Evolutionary conservation across 2,113 vertebrate genomes (phyloP), one percentile per base, ranked within the genome.

Genomic region (Myxocyprinus asiaticus): DNA sequence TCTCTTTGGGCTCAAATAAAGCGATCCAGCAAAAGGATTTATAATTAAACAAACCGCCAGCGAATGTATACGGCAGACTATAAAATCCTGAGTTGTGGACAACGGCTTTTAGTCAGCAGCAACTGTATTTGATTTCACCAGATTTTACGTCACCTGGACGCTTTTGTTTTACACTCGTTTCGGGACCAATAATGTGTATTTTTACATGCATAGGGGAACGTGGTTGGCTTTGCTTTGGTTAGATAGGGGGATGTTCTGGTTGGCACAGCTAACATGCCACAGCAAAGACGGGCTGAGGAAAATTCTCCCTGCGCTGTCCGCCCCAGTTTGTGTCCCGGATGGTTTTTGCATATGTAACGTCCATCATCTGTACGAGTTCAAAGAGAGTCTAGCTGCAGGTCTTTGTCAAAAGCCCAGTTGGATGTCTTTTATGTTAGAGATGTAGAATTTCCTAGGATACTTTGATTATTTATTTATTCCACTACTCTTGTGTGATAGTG

Each of bases 381-480:
- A 97, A 98, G 96, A 90, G 80, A 63, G 84, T 89, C 89, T 91
- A 90, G 95, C 95, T 96, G 93, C 94, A 96, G 96, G 94, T 96
- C 94, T 96, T 95, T 96, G 96, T 97, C 96, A 93, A 91, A 95
- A 94, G 92, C 94, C 82, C 92, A 83, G 95, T 90, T 94, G 96
- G 95, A 94, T 88, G 93, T 94, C 96, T 97, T 96, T 97, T 94
- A 95, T 97, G 95, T 95, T 88, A 80, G 90, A 94, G 95, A 96
- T 95, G 95, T 96, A 92, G 94, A 93, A 93, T 94, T 95, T 94
- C 95, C 95, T 87, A 5, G 88, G 89, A 93, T 85, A 93, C 95
- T 97, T 96, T 97, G 95, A 98, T 98, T 95, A 95, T 94, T 96
- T 95, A 98, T 97, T 96, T 92, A 96, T 95, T 91, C 91, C 88